Evolutionary conservation across 2,888 invertebrate species (phyloP), one percentile per base, ranked within the genome.

Genomic region (Toxonevra muliebris): DNA sequence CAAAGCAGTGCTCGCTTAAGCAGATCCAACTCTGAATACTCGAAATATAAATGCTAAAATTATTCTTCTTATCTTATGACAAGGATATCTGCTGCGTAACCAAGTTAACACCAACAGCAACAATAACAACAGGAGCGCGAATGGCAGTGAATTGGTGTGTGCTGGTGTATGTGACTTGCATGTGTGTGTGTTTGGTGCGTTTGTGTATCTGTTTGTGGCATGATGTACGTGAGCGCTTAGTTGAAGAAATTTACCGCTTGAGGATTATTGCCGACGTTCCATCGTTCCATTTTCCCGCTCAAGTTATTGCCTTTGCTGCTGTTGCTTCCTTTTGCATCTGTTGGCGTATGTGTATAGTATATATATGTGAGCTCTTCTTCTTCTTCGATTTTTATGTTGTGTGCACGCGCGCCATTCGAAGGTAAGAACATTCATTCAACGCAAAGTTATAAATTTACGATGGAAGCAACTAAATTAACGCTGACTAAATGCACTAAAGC

Each of bases 241-340:
- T 61, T 71, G 61, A 69, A 60, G 71, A 69, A 66, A 76, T 80
- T 77, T 77, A 80, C 79, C 80, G 79, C 79, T 77, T 74, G 76
- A 76, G 80, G 79, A 78, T 78, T 76, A 71, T 71, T 66, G 45
- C 64, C 71, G 71, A 72, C 71, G 77, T 60, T 53, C 61, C 54
- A 13, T 57, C 62, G 15, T 52, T 30, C 45, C 17, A 19, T 11
- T 30, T 11, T 12, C 30, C 43, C 10, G 52, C 42, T 41, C 50
- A 40, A 42, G 43, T n/a, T 54, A 43, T 57, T 65, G 69, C 65
- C 62, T 58, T 60, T 61, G 52, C 53, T 59, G 20, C 48, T 54
- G 43, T 48, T n/a, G 40, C 43, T 1, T 20, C 59, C 54, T 50
- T 48, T 41, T 55, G 48, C 55, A 59, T 30, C 30, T n/a, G n/a